Conservation (phyloP, 2,888 invertebrate species). For the Nephrotoma appendiculata region DNA sequence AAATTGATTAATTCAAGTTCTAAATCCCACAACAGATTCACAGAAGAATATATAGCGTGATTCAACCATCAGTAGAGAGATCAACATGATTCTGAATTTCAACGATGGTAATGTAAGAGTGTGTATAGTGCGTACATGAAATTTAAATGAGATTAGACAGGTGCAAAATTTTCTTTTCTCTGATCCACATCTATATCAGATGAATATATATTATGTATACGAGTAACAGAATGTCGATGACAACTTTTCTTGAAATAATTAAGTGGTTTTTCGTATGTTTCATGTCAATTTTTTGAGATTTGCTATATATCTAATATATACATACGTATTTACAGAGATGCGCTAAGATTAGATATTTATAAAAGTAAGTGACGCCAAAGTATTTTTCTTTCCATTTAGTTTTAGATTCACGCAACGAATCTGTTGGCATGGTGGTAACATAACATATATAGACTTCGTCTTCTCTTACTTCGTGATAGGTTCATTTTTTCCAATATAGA, state of each 20-base stretch:
- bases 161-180: background rate
- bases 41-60: background rate
- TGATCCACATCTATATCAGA: background rate
- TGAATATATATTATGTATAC: background rate
- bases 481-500: too few species aligned
- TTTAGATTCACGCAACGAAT: background rate
- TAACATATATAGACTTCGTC: background rate
- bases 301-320: background rate
- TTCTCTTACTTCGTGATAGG: too few species aligned
- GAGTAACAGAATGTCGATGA: background rate
- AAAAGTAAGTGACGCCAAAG: background rate
- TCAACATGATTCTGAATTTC: background rate
- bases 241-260: background rate
- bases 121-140: background rate
- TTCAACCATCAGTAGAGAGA: background rate
- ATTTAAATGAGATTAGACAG: background rate
- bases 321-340: background rate
- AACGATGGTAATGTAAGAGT: background rate
- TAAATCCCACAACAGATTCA: background rate
- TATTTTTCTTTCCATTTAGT: background rate
- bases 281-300: background rate
- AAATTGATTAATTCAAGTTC: background rate
- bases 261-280: background rate
- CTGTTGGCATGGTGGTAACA: background rate
- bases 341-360: background rate